Evolutionary conservation across 2,888 invertebrate species (phyloP), one percentile per base, ranked within the genome.

Genomic region (Brachyptera risi): DNA sequence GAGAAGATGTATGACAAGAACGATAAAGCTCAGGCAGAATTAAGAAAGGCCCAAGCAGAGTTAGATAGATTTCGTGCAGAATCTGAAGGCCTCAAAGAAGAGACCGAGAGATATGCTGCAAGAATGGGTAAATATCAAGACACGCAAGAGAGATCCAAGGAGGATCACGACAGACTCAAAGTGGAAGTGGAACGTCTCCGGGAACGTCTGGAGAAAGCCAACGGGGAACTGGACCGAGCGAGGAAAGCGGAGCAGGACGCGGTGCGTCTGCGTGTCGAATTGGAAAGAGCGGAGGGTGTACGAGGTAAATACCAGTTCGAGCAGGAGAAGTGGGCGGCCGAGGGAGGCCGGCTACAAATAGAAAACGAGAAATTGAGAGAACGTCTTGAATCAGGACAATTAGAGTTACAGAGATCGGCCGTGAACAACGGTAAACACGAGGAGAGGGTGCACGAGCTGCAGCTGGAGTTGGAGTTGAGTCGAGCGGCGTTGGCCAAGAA

Each of bases 1-100:
- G 94, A 94, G 73, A 94, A 93, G 75, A 87, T 92, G 80, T 90
- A 91, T 70, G 94, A 94, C 71, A 92, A 93, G 69, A 90, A 92
- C 71, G 94, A 94, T 68, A 88, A 92, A 72, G 83, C 86, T 60
- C 88, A 92, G 68, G 80, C 85, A 11, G 94, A 94, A 70, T 79
- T 92, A 65, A 81, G 92, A 66, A 87, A 90, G 72, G 84, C 91
- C 9, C 91, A 92, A 71, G 83, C 83, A 1, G 90, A 91, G 68
- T 79, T 88, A 58, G 90, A 87, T 63, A 81, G 86, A 69, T 77
- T 83, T 19, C 82, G 84, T 61, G 76, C 80, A 65, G 90, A 90
- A 64, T 86, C 86, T 1, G 88, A 90, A 70, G 87, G 87, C 47
- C 82, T 91, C 4, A 83, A 90, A 62, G 89, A 91, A 71, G 90